Evolutionary conservation across 2,888 invertebrate genomes (phyloP).

Genomic region (Lathronympha strigana): DNA sequence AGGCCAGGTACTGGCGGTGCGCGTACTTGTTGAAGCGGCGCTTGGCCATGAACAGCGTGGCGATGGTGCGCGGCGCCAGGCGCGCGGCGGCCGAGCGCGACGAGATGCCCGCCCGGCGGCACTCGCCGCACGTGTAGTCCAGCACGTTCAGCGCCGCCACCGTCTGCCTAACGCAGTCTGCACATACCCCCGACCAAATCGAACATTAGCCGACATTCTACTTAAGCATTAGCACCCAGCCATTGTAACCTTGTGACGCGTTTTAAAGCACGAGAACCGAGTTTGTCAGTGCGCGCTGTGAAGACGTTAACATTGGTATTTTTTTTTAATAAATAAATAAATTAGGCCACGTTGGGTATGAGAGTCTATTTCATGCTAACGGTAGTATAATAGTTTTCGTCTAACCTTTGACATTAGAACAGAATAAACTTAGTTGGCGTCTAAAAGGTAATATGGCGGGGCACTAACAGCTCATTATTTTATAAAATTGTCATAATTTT

Average conservation of each 20-base stretch:
- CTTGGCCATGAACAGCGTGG: constrained; percentile 82
- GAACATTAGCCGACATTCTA: neutral
- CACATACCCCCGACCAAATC: constrained; percentile 23
- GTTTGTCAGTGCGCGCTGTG: neutral
- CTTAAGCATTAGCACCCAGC: neutral
- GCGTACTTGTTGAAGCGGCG: constrained; percentile 83
- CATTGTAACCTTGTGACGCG: neutral
- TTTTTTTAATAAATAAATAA: too few species aligned
- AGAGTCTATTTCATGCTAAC: too few species aligned
- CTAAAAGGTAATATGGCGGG: neutral
- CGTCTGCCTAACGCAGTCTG: constrained; percentile 81
- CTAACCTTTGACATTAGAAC: neutral
- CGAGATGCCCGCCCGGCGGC: constrained; percentile 80
- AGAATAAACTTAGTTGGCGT: neutral
- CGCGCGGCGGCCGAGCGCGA: constrained; percentile 79
- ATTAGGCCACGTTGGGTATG: too few species aligned
- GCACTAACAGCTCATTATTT: neutral
- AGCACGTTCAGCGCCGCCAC: constrained; percentile 71
- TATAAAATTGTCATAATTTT: too few species aligned
- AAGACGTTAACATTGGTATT: too few species aligned
- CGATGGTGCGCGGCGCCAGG: constrained; percentile 78
- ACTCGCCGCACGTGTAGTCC: constrained; percentile 81
- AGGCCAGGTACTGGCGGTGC: constrained; percentile 73
- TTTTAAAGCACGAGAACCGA: neutral
- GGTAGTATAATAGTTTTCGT: too few species aligned